phyloP scores from a whole-genome alignment of 2,888 invertebrate genomes.

The Caradrina clavipalpis region DNA sequence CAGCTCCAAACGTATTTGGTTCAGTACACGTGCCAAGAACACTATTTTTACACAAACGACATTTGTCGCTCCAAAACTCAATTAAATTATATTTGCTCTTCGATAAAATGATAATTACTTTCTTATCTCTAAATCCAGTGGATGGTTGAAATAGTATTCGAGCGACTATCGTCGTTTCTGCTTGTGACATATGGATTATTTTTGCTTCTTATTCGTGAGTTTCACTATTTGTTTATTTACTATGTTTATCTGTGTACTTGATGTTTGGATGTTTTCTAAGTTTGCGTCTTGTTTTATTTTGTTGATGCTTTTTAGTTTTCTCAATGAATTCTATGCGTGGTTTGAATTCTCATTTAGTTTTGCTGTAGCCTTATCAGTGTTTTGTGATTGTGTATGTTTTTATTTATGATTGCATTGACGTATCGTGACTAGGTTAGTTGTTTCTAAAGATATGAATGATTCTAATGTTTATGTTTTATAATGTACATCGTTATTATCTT shows the following conservation, averaged over 20 bases:
- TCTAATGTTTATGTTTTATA: constrained; percentile 21
- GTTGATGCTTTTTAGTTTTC: constrained; percentile 25
- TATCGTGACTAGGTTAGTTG: constrained; percentile 12
- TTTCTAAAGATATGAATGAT: constrained; percentile 7
- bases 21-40: constrained; percentile 67
- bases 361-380: constrained; percentile 32
- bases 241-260: constrained; percentile 35
- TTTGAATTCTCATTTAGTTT: constrained; percentile 21
- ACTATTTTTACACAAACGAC: constrained; percentile 73
- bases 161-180: constrained; percentile 65
- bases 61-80: constrained; percentile 58
- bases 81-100: constrained; percentile 55
- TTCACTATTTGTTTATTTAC: constrained; percentile 59
- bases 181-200: constrained; percentile 69
- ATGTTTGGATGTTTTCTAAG: constrained; percentile 34
- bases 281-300: constrained; percentile 33
- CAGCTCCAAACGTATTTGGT: constrained; percentile 69
- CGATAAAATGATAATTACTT: constrained; percentile 59
- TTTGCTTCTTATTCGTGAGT: constrained; percentile 73
- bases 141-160: constrained; percentile 59
- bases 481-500: constrained; percentile 5
- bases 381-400: constrained; percentile 49
- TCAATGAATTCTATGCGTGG: constrained; percentile 34
- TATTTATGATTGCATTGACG: constrained; percentile 39
- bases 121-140: constrained; percentile 59